These are phyloP conservation scores for Eupristina koningsbergeri DNA, from an alignment of 1,140 invertebrate genomes.

Conservation along the genomic window DNA sequence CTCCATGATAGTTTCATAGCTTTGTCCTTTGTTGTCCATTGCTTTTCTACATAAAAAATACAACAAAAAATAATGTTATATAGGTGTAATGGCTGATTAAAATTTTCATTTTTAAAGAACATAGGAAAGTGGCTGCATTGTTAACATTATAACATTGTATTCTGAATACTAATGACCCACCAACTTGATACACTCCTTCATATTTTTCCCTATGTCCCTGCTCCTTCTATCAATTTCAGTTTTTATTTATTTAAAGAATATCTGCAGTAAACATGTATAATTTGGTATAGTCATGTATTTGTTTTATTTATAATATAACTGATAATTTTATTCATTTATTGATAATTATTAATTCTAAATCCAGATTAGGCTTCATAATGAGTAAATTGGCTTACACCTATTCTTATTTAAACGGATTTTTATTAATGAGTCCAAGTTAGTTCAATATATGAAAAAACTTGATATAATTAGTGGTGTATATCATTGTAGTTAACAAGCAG, in stretches of 20 bases:
- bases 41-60: slow-evolving; percentile 79
- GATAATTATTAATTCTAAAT: slow-evolving; percentile 28
- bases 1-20: slow-evolving; percentile 88
- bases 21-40: slow-evolving; percentile 84
- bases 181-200: background rate
- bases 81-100: background rate
- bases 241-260: background rate
- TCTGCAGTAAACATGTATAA: background rate
- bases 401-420: background rate
- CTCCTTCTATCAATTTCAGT: background rate
- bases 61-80: slow-evolving; percentile 51
- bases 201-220: background rate
- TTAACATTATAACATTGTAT: slow-evolving; percentile 64
- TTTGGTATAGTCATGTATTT: slow-evolving; percentile 14
- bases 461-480: background rate
- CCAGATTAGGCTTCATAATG: slow-evolving; percentile 31
- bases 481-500: slow-evolving; percentile 68
- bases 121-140: slow-evolving; percentile 59
- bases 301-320: slow-evolving; percentile 13
- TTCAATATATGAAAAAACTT: no score
- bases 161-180: slow-evolving; percentile 29
- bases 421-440: background rate
- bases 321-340: slow-evolving; percentile 7
- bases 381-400: slow-evolving; percentile 12
- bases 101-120: slow-evolving; percentile 23